These are phyloP conservation scores for Crossaster papposus DNA, from an alignment of 53 echinoderm and acorn worm genomes.

Conservation along the genomic window DNA sequence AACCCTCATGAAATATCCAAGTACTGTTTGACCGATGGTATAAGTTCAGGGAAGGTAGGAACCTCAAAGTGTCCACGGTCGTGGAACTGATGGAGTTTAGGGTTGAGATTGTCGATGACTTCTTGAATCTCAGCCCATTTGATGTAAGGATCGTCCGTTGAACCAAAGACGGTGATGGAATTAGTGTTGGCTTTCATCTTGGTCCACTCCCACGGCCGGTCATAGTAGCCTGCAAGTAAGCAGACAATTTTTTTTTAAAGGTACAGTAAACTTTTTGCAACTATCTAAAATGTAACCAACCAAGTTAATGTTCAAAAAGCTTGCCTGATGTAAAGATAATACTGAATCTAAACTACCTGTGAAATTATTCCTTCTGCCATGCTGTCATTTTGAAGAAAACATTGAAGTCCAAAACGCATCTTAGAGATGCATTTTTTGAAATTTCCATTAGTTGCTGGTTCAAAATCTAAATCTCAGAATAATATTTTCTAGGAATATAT, in stretches of 20 bases:
- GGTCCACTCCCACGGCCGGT: constrained; percentile 70
- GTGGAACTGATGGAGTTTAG: constrained; percentile 62
- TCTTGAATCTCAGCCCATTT: constrained; percentile 69
- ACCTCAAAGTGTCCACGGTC: constrained; percentile 71
- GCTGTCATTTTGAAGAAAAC: no score
- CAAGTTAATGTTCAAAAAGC: no score
- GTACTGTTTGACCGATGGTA: constrained; percentile 26
- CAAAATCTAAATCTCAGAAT: no score
- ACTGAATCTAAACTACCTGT: no score
- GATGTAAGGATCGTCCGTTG: constrained; percentile 68
- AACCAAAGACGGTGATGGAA: constrained; percentile 64
- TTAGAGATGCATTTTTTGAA: no score
- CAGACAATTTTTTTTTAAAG: not conserved
- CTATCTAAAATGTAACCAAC: no score
- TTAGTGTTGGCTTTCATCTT: constrained; percentile 66
- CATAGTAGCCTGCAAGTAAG: constrained; percentile 61
- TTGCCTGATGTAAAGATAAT: no score
- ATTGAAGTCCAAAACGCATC: no score
- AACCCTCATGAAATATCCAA: not conserved
- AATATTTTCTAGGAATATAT: no score
- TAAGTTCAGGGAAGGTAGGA: constrained; percentile 59
- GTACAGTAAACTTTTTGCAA: not conserved
- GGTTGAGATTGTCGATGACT: constrained; percentile 59
- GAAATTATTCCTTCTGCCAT: no score
- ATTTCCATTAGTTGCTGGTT: no score